Conservation (phyloP, 2,113 vertebrate genomes). For the Cyprinodon variegatus region DNA sequence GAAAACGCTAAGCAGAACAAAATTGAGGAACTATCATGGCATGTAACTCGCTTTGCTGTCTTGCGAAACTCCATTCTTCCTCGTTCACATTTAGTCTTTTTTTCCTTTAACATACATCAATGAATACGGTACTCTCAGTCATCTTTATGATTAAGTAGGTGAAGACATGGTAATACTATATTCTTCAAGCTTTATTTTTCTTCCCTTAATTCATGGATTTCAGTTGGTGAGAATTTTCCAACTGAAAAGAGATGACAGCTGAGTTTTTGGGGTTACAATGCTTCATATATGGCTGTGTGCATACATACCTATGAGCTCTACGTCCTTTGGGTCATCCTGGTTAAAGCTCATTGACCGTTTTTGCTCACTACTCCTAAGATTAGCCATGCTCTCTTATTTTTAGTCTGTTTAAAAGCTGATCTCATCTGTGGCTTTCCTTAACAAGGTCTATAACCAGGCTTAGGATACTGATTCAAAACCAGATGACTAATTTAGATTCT, state of each 20-base stretch:
- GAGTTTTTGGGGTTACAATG: not conserved
- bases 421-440: slow-evolving; percentile 52
- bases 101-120: slow-evolving; percentile 62
- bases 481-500: slow-evolving; percentile 44
- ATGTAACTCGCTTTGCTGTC: slow-evolving; percentile 75
- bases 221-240: slow-evolving; percentile 20
- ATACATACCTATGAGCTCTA: slow-evolving; percentile 12
- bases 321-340: slow-evolving; percentile 38
- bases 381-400: slow-evolving; percentile 53
- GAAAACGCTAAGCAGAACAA: slow-evolving; percentile 75
- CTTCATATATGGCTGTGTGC: slow-evolving; percentile 10
- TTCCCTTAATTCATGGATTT: slow-evolving; percentile 19
- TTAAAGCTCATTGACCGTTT: slow-evolving; percentile 50
- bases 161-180: not conserved
- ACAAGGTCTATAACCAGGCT: slow-evolving; percentile 29
- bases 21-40: slow-evolving; percentile 75
- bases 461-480: slow-evolving; percentile 24
- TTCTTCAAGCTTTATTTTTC: not conserved
- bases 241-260: slow-evolving; percentile 1
- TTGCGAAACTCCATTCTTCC: slow-evolving; percentile 78
- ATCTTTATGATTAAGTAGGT: not conserved
- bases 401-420: slow-evolving; percentile 68
- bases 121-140: slow-evolving; percentile 39
- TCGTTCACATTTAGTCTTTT: slow-evolving; percentile 70
- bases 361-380: slow-evolving; percentile 48